Conservation (phyloP, 2,888 invertebrate species). For the Leucophenga maculata region DNA sequence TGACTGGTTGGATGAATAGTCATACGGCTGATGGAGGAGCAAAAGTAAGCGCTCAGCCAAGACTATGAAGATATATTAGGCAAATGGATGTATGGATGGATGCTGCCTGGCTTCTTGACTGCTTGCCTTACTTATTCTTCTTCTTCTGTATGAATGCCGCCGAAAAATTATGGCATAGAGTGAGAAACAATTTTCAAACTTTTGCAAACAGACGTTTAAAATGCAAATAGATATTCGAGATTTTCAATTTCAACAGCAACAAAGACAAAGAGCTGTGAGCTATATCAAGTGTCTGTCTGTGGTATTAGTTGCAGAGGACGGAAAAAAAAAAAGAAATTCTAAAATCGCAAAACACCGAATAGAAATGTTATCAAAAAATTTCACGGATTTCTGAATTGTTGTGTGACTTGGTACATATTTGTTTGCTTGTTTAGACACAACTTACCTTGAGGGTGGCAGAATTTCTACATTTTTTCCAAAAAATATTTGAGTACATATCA, state of each 20-base stretch:
- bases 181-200: conserved; percentile 31
- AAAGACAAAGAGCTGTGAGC: background rate
- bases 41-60: conserved; percentile 49
- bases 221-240: conserved; percentile 56
- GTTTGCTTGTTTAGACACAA: background rate
- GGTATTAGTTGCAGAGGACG: background rate
- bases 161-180: conserved; percentile 21
- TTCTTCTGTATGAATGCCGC: conserved; percentile 5
- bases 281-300: background rate
- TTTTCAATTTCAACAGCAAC: background rate
- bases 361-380: conserved; percentile 20
- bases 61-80: conserved; percentile 67
- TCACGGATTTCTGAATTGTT: conserved; percentile 7
- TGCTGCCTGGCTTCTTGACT: conserved; percentile 38
- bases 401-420: background rate
- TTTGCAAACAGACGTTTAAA: conserved; percentile 58
- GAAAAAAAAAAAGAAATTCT: background rate
- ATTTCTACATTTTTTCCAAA: no score
- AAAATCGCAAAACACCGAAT: conserved; percentile 13
- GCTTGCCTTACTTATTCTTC: background rate
- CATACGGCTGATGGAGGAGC: conserved; percentile 42
- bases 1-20: conserved; percentile 13
- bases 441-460: conserved; percentile 21
- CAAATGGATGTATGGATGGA: conserved; percentile 62
- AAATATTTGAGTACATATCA: no score